These are phyloP conservation scores for Emmelina monodactyla DNA, from an alignment of 2,888 invertebrate species.

Conservation along the genomic window DNA sequence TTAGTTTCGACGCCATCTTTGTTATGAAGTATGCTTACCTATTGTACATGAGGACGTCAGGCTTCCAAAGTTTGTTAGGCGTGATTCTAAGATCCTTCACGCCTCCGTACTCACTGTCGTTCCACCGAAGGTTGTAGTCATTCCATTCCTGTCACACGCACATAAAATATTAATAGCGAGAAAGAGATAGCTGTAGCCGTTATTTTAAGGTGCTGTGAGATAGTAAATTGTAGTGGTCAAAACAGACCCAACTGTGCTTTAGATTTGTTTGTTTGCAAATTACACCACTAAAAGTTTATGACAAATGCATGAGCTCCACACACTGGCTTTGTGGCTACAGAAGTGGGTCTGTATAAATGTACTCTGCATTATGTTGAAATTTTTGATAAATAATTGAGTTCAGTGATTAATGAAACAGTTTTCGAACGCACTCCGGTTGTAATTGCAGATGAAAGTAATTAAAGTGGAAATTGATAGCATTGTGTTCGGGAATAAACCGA, in stretches of 20 bases:
- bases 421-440: too few species aligned
- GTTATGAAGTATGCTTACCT: slow-evolving; percentile 80
- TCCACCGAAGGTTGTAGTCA: slow-evolving; percentile 97
- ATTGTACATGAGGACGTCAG: slow-evolving; percentile 99
- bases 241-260: too few species aligned
- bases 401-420: too few species aligned
- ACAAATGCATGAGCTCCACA: not conserved
- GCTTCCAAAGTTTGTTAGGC: slow-evolving; percentile 96
- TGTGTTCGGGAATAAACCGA: too few species aligned
- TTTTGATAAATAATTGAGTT: too few species aligned
- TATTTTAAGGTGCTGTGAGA: slow-evolving; percentile 1
- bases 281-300: not conserved
- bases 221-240: not conserved
- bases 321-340: not conserved
- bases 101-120: slow-evolving; percentile 92
- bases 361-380: too few species aligned
- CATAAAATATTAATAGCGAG: slow-evolving; percentile 19
- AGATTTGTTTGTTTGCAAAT: not conserved
- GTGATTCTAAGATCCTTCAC: slow-evolving; percentile 95
- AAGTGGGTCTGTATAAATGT: too few species aligned
- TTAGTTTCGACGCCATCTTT: too few species aligned
- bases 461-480: too few species aligned
- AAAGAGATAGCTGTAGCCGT: slow-evolving; percentile 20
- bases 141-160: slow-evolving; percentile 87
- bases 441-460: too few species aligned